These are phyloP conservation scores for Torymus auratus DNA, from an alignment of 2,888 invertebrate genomes.

Conservation along the genomic window DNA sequence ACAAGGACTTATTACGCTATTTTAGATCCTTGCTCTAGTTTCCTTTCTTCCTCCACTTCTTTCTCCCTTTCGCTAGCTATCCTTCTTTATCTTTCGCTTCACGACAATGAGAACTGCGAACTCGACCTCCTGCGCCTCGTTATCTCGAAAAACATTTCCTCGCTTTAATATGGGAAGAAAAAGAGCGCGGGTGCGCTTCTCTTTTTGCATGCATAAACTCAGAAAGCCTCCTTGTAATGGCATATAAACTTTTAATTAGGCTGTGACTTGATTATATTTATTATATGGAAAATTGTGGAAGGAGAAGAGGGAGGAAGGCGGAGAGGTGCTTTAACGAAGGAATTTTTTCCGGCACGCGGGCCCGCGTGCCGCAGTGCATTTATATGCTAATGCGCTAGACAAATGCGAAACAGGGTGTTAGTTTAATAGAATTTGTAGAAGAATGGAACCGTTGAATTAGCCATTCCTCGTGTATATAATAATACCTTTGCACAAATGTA, in stretches of 20 bases:
- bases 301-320: background rate
- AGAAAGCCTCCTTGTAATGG: slow-evolving; percentile 38
- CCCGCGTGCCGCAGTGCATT: slow-evolving; percentile 27
- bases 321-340: slow-evolving; percentile 28
- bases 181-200: slow-evolving; percentile 31
- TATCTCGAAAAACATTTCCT: slow-evolving; percentile 56
- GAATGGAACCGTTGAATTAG: slow-evolving; percentile 34
- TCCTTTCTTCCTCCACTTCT: background rate
- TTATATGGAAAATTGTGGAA: slow-evolving; percentile 41
- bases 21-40: slow-evolving; percentile 7
- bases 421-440: slow-evolving; percentile 51
- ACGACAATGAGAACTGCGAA: slow-evolving; percentile 42
- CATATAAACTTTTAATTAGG: slow-evolving; percentile 55
- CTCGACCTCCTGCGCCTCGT: slow-evolving; percentile 49
- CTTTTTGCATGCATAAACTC: slow-evolving; percentile 35
- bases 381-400: slow-evolving; percentile 49
- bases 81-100: slow-evolving; percentile 53
- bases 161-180: slow-evolving; percentile 48
- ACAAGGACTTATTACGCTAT: slow-evolving; percentile 16
- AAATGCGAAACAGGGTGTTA: slow-evolving; percentile 38
- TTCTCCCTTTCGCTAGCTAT: slow-evolving; percentile 1
- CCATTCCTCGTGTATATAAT: slow-evolving; percentile 33
- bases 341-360: slow-evolving; percentile 43
- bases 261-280: slow-evolving; percentile 44
- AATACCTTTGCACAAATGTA: slow-evolving; percentile 29